phyloP scores from a whole-genome alignment of 1,140 invertebrate species.

The Microvelia longipes region DNA sequence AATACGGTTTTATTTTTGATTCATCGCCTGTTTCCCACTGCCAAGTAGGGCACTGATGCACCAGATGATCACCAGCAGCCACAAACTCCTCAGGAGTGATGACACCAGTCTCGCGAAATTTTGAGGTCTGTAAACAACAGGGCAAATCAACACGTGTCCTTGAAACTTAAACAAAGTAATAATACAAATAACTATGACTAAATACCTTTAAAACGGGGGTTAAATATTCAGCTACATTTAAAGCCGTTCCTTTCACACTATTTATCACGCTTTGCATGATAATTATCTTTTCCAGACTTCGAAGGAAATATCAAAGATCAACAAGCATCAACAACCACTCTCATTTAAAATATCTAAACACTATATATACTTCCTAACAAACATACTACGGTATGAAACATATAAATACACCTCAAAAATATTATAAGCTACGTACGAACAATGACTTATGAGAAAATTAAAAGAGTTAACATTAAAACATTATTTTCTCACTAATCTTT shows the following conservation, averaged over 20 bases:
- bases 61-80: constrained; percentile 91
- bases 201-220: constrained; percentile 86
- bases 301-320: too few species aligned
- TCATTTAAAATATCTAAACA: too few species aligned
- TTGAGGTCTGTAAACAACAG: constrained; percentile 65
- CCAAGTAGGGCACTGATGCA: constrained; percentile 99
- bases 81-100: constrained; percentile 94
- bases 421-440: too few species aligned
- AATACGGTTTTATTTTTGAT: constrained; percentile 65
- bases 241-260: constrained; percentile 81
- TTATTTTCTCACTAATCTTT: too few species aligned
- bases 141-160: background rate
- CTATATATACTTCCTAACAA: too few species aligned
- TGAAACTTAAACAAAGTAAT: background rate
- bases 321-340: too few species aligned
- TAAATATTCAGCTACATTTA: constrained; percentile 88
- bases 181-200: background rate
- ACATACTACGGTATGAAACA: too few species aligned
- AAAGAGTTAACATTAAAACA: too few species aligned
- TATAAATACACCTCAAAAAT: too few species aligned
- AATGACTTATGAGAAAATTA: too few species aligned
- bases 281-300: too few species aligned
- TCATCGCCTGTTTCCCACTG: constrained; percentile 90
- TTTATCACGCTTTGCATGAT: constrained; percentile 91
- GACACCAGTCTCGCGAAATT: constrained; percentile 95